Evolutionary conservation across 2,113 vertebrate species (phyloP).

Genomic region (Anthoscopus minutus): DNA sequence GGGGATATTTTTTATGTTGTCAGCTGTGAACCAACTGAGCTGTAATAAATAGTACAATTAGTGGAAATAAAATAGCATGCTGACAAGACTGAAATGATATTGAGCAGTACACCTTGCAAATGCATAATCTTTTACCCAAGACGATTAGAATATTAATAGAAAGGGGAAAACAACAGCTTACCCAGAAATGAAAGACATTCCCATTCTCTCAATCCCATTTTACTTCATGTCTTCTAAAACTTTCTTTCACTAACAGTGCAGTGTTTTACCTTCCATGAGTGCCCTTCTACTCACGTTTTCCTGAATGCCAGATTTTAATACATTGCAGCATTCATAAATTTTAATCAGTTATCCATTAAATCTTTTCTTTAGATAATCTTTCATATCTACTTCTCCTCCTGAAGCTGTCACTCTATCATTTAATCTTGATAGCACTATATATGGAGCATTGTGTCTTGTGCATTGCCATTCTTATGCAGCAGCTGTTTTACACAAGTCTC

Average conservation of each 20-base stretch:
- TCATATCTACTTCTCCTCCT: background rate
- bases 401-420: background rate
- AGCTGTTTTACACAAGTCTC: background rate
- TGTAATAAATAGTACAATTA: constrained; percentile 32
- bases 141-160: background rate
- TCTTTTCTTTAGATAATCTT: background rate
- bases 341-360: background rate
- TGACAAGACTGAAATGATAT: background rate
- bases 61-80: background rate
- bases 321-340: background rate
- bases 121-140: background rate
- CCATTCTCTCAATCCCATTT: background rate
- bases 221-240: background rate
- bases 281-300: background rate
- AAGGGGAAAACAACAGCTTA: background rate
- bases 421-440: background rate
- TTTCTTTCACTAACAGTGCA: background rate
- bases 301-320: background rate
- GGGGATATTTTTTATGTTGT: background rate
- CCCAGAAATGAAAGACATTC: background rate
- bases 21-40: background rate
- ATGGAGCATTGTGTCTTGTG: background rate
- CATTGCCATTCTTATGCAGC: background rate
- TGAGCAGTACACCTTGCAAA: background rate
- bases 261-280: background rate